Base-by-base conservation (phyloP, 2,888 invertebrate species). In the Eretmocerus hayati region DNA sequence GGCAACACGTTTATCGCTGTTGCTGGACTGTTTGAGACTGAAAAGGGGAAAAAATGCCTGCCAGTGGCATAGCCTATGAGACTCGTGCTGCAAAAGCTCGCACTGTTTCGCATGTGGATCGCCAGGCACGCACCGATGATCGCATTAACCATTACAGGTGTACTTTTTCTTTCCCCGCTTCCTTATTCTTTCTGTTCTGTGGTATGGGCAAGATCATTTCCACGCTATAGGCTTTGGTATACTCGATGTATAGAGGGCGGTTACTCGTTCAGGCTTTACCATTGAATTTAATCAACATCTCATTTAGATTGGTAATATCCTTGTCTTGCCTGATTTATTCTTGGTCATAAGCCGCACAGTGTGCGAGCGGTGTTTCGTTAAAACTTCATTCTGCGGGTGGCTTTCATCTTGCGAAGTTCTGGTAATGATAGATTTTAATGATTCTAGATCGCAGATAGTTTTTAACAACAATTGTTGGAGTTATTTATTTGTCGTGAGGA, bases 81-180 rank as follows among this genome's bases (percentile, higher is more conserved):
- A 11, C 21, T 9, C 3, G 15, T 8, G 26, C 19, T n/a, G n/a
- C 26, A 18, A 35, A 59, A 66, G 62, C 66, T 69, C 67, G 70
- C 70, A 68, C 69, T 70, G 70, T 69, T 71, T 71, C 69, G 66
- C 68, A 71, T 71, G 68, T 71, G 69, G 70, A 67, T 69, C 71
- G 66, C 55, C 45, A 53, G 65, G 56, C 64, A 69, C 64, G 71
- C 68, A 64, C 62, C 67, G 71, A 60, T 65, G 69, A 60, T 52
- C 64, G 58, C 64, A 61, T 60, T 69, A 65, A 65, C 65, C 58
- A 61, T 62, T 62, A 59, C 56, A 52, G 58, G 55, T 58, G 54
- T 56, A 59, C 57, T 57, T 54, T 55, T 54, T 46, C 48, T 42
- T 50, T 45, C 31, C 43, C 46, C 19, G 20, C 31, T 23, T 33